Conservation (phyloP, 2,113 vertebrate species). For the Pongo abelii region DNA sequence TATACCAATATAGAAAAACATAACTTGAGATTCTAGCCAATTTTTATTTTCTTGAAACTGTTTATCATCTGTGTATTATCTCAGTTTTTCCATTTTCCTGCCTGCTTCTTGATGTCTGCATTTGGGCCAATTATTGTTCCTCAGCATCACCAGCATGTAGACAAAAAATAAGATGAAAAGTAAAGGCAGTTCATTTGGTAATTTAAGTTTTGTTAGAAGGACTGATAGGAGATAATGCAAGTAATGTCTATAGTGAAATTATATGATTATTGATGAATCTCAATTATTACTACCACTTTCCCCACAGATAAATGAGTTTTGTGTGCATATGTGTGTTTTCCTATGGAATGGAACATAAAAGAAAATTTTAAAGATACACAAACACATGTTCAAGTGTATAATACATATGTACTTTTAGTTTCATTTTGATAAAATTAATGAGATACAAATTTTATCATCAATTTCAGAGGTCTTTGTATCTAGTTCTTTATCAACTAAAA, state of each 20-base stretch:
- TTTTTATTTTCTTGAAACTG: constrained; percentile 20
- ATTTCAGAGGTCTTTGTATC: neutral
- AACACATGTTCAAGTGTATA: neutral
- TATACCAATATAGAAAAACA: neutral
- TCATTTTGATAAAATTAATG: neutral
- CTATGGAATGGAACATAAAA: neutral
- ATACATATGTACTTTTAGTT: neutral
- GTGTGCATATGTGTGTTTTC: neutral
- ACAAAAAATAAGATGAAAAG: neutral
- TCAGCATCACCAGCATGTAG: neutral
- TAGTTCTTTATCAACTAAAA: neutral
- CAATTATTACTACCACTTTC: neutral
- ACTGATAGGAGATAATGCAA: neutral
- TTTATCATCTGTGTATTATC: neutral
- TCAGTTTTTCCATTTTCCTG: neutral
- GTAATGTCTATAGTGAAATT: neutral
- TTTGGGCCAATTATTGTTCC: neutral
- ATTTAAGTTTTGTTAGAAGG: neutral
- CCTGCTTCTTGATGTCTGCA: neutral
- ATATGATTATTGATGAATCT: neutral
- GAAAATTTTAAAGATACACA: neutral
- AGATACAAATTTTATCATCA: neutral
- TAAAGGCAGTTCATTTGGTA: neutral
- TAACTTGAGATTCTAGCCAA: neutral
- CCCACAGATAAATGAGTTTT: neutral